Evolutionary conservation across 2,888 invertebrate genomes (phyloP).

Genomic region (Dryobotodes eremita): DNA sequence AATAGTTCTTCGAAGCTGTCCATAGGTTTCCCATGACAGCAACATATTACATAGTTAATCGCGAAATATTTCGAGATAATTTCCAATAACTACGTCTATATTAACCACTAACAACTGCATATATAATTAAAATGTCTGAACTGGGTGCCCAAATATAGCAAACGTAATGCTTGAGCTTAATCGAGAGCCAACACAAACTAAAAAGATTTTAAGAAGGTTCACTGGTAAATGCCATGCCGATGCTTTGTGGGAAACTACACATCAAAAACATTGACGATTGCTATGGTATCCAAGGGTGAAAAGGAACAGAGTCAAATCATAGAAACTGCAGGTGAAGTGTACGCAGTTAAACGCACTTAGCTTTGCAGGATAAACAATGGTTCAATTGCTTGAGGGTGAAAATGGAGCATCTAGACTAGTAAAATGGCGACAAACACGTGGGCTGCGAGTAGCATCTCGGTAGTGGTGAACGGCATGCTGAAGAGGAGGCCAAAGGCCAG

Average conservation of each 20-base stretch:
- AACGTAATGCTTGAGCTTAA: constrained; percentile 24
- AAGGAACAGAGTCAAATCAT: background rate
- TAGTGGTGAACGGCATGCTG: background rate
- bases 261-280: background rate
- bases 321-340: background rate
- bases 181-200: constrained; percentile 9
- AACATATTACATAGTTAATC: constrained; percentile 17
- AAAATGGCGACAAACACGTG: background rate
- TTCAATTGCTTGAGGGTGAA: background rate
- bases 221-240: background rate
- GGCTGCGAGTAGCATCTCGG: too few relatives aligned
- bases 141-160: constrained; percentile 51
- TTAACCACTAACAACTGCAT: constrained; percentile 13
- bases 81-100: constrained; percentile 29
- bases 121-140: constrained; percentile 33
- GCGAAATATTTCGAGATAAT: constrained; percentile 28
- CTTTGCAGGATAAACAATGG: background rate
- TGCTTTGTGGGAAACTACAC: background rate
- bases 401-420: background rate
- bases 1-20: background rate
- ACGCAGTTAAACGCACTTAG: background rate
- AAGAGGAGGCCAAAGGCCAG: background rate
- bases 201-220: constrained; percentile 9
- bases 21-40: background rate
- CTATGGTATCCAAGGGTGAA: background rate